Percentiles rank a stretch among this genome's conserved stretches.
phyloP scores from a whole-genome alignment of 2,888 invertebrate species.

The Unio pictorum region DNA sequence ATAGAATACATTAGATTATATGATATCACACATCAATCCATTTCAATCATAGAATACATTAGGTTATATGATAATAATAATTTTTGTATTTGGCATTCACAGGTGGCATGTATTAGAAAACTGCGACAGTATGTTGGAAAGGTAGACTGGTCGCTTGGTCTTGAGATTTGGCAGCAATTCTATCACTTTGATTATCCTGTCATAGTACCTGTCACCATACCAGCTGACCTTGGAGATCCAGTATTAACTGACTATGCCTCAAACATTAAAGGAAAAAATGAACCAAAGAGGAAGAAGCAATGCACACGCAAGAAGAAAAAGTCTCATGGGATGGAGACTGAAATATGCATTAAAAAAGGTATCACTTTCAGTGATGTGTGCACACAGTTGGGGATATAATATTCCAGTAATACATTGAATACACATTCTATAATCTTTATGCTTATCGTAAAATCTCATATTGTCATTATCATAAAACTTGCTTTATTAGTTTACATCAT shows the following conservation, averaged over 20 bases:
- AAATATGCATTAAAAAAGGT: background rate
- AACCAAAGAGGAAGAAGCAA: constrained; percentile 15
- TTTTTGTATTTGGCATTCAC: constrained; percentile 10
- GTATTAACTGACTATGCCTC: background rate
- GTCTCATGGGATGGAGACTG: background rate
- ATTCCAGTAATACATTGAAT: background rate
- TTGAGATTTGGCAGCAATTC: constrained; percentile 67
- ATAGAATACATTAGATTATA: too few species aligned
- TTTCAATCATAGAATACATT: too few species aligned
- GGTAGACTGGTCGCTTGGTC: constrained; percentile 68
- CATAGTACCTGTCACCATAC: constrained; percentile 40
- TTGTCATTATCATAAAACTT: too few species aligned
- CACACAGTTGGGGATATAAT: too few species aligned
- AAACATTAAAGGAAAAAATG: constrained; percentile 25
- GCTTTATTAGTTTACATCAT: too few species aligned
- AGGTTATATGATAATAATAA: too few species aligned
- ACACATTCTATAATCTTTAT: too few species aligned
- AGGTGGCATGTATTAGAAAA: constrained; percentile 62
- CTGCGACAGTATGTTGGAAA: constrained; percentile 58
- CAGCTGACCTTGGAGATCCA: constrained; percentile 38
- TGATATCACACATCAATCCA: too few species aligned
- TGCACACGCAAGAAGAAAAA: constrained; percentile 1
- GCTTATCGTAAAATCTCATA: too few species aligned
- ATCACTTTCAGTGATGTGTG: too few species aligned
- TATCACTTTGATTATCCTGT: constrained; percentile 55